phyloP scores from a whole-genome alignment of 2,888 invertebrate species.

The Lampropteryx suffumata region DNA sequence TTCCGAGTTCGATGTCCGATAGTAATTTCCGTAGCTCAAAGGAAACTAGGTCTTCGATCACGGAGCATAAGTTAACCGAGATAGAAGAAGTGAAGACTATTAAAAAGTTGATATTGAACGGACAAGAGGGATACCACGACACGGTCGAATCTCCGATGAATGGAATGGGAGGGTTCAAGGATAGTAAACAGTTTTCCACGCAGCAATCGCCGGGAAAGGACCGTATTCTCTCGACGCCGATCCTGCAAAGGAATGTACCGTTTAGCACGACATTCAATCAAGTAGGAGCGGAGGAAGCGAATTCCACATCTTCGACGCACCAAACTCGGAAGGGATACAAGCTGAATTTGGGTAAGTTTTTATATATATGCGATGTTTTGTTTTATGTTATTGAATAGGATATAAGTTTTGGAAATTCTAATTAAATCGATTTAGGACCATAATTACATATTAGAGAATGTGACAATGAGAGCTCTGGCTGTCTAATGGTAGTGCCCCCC shows the following conservation, averaged over 20 bases:
- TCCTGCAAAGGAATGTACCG: constrained; percentile 43
- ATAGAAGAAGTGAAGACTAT: constrained; percentile 77
- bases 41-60: constrained; percentile 68
- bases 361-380: too few species aligned
- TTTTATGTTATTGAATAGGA: too few species aligned
- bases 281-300: constrained; percentile 40
- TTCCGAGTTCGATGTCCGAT: constrained; percentile 65
- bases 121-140: constrained; percentile 45
- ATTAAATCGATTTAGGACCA: too few species aligned
- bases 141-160: constrained; percentile 25
- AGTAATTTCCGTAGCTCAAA: constrained; percentile 63
- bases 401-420: too few species aligned
- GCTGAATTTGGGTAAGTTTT: constrained; percentile 40
- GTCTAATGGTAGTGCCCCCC: too few species aligned
- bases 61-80: constrained; percentile 71
- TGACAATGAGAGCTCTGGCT: too few species aligned
- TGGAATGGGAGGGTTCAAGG: constrained; percentile 30
- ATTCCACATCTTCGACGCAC: constrained; percentile 37
- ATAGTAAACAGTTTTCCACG: constrained; percentile 29
- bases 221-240: constrained; percentile 41
- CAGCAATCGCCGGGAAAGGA: constrained; percentile 42
- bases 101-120: constrained; percentile 72
- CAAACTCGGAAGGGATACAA: constrained; percentile 38
- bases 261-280: constrained; percentile 42
- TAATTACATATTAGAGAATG: too few species aligned